Evolutionary conservation across 2,113 vertebrate species (phyloP), one percentile per base, ranked within the genome.

Genomic region (Silurus asotus): DNA sequence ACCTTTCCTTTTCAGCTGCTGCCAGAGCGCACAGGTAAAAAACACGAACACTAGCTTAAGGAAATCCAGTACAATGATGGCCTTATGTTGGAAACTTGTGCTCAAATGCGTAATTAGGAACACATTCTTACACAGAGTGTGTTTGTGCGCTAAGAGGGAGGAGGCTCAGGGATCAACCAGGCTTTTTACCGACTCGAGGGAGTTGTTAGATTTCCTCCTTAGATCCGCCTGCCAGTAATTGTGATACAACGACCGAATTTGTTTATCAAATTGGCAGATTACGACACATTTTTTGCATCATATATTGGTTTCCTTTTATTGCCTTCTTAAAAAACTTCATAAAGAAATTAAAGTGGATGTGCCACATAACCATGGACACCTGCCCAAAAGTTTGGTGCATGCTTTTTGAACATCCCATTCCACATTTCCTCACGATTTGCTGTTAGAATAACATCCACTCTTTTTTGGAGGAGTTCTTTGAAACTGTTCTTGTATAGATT

Each of bases 101-200:
- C 69, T 82, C 80, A 78, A 74, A 61, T 64, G 58, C 25, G 28
- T 85, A 85, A 85, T 85, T 80, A 81, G 82, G 81, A 88, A 74
- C 88, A 84, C 53, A 65, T 61, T 59, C 69, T 76, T 8, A 17
- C 67, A 88, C 77, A 81, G 58, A 85, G 61, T 10, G 19, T 84
- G 65, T 81, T 86, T 89, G 82, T 75, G 84, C 80, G 62, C 48
- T 37, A 51, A 48, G 17, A 76, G 61, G 84, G 76, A 84, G 28
- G 77, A 86, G 65, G 77, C 23, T 25, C 37, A 3, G 45, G 77
- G 65, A 81, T 61, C 64, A 72, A 49, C 23, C 77, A 28, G 37
- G 55, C 37, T 51, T 70, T 64, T 37, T 28, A 76, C 51, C 74
- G 78, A 5, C 75, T 69, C 76, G 20, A 59, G 75, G 53, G 64